Percentiles rank a stretch among this genome's conserved stretches.
Conservation (phyloP, 1,140 invertebrate species). For the Augochlora pura region DNA sequence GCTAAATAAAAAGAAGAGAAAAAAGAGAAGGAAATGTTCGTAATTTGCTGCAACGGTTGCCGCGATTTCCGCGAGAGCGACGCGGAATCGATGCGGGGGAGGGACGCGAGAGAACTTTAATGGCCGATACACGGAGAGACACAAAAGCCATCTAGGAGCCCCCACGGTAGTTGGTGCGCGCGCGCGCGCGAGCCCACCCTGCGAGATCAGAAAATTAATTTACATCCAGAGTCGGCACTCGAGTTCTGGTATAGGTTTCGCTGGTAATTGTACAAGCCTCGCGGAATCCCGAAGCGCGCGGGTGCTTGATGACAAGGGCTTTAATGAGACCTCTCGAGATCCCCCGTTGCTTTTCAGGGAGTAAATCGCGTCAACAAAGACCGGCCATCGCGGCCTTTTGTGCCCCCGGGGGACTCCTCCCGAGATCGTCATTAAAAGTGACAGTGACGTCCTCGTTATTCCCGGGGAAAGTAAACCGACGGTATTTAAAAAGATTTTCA, state of each 20-base stretch:
- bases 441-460: not conserved
- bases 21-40: too few species aligned
- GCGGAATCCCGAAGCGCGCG: not conserved
- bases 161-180: too few species aligned
- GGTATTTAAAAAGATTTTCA: too few species aligned
- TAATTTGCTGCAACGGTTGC: too few species aligned
- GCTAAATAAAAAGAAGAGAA: too few species aligned
- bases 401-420: not conserved
- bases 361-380: not conserved
- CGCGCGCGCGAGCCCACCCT: not conserved
- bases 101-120: not conserved
- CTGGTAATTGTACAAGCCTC: conserved; percentile 7
- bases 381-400: not conserved
- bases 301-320: not conserved
- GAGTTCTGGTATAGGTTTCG: conserved; percentile 7
- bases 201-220: conserved; percentile 21
- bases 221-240: not conserved
- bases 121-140: not conserved
- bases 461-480: too few species aligned
- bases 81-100: not conserved
- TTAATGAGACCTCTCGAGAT: not conserved
- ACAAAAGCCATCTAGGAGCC: conserved; percentile 12
- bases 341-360: not conserved
- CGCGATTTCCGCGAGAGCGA: too few species aligned
- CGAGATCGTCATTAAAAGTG: not conserved